Evolutionary conservation across 2,113 vertebrate species (phyloP), one percentile per base, ranked within the genome.

Genomic region (Myotis brandtii): DNA sequence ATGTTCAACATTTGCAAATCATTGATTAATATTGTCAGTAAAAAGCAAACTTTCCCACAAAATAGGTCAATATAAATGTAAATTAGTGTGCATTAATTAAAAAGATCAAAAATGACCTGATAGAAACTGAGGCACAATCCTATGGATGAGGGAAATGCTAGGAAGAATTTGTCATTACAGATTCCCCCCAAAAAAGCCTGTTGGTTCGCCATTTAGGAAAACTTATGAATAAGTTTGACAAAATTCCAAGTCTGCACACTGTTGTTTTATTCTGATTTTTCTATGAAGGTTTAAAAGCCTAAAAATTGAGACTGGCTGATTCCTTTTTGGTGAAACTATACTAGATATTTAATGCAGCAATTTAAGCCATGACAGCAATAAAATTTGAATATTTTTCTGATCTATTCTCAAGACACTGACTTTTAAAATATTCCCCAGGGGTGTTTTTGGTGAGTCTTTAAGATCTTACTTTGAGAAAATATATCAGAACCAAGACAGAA

Each of bases 361-460:
- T 70, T 95, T 96, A 88, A 95, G 46, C 48, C 25, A 70, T 75
- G 56, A 46, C 66, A 86, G 20, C 70, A 32, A 95, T 12, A 91
- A 86, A 73, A 83, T n/a, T 32, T 93, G 27, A 92, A 50, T 91
- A 75, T 92, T 92, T 86, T 95, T 59, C 46, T 85, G 75, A 66
- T 64, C 23, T 9, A 16, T 88, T 81, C 66, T 89, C n/a, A 43
- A 75, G n/a, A 89, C 1, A 46, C 40, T 80, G 34, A 54, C 46
- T 25, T 21, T 81, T 72, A 16, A 2, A 43, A 34, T 92, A 70
- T 83, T 4, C 46, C 43, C 56, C 43, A 72, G 23, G 46, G 48
- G n/a, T 75, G 14, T 34, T 88, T 92, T 82, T 9, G 16, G n/a
- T 88, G 66, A 93, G 43, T 76, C 48, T 92, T 87, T 76, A 89